Percentiles rank a stretch among this genome's conserved stretches.
Evolutionary conservation across 2,113 vertebrate species (phyloP).

Genomic region (Chelonoidis abingdonii): DNA sequence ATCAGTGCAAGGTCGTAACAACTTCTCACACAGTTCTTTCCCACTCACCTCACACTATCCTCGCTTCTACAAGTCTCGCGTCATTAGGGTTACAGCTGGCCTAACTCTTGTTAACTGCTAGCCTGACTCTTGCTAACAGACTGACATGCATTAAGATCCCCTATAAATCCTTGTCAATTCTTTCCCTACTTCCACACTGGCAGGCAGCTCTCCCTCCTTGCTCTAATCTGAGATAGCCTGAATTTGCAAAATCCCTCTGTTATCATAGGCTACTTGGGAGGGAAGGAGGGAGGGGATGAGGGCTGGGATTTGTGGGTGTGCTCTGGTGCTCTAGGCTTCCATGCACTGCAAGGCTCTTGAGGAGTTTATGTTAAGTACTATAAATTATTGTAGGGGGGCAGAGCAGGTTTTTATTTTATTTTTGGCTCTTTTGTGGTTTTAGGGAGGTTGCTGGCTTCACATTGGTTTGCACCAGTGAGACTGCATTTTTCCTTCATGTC

Average conservation of each 20-base stretch:
- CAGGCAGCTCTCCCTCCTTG: background rate
- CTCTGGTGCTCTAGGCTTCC: background rate
- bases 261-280: background rate
- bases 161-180: too few species aligned
- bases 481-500: background rate
- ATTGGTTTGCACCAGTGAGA: slow-evolving; percentile 1
- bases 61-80: too few species aligned
- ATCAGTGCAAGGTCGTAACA: too few species aligned
- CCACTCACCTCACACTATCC: too few species aligned
- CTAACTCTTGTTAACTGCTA: too few species aligned
- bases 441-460: background rate
- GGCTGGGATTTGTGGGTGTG: background rate
- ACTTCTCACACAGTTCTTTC: too few species aligned
- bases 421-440: background rate
- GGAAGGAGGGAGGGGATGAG: background rate
- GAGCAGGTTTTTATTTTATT: background rate
- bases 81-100: too few species aligned
- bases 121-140: too few species aligned
- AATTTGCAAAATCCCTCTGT: background rate
- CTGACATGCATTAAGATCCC: too few species aligned
- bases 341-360: background rate
- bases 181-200: too few species aligned
- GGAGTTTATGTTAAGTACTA: background rate
- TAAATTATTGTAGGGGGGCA: background rate
- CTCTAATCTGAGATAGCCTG: rapidly evolving